Conservation (phyloP, 2,113 vertebrate genomes). For the Arenaria interpres region DNA sequence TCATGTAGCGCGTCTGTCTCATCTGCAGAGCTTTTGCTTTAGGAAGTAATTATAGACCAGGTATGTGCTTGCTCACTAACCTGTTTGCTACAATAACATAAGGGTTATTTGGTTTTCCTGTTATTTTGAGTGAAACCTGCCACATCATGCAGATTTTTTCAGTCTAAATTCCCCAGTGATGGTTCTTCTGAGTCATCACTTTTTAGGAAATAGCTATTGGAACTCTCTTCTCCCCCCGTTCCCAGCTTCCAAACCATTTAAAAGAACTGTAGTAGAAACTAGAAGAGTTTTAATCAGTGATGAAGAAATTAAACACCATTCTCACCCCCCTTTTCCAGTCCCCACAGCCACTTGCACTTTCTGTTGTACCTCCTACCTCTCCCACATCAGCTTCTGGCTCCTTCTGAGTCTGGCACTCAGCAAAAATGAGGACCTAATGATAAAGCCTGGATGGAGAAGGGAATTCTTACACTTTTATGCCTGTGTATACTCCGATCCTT, state of each 20-base stretch:
- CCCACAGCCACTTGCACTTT: background rate
- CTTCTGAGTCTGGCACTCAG: background rate
- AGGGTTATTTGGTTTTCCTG: background rate
- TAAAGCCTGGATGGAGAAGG: background rate
- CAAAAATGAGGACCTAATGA: background rate
- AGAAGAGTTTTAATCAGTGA: background rate
- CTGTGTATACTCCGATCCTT: too few relatives aligned
- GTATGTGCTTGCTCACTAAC: background rate
- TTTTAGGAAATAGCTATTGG: background rate
- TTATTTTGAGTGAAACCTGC: background rate
- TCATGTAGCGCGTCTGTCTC: fast-evolving
- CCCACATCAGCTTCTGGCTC: background rate
- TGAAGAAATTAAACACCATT: background rate
- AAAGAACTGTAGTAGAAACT: background rate
- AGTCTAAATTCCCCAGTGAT: too few relatives aligned
- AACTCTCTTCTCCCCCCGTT: background rate
- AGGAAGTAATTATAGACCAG: background rate
- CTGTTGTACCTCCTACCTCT: background rate
- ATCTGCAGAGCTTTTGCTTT: background rate
- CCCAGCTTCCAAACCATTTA: background rate
- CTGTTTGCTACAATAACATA: background rate
- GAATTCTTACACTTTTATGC: background rate
- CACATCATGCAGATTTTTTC: background rate
- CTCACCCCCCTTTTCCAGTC: background rate
- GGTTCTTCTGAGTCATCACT: background rate